Conservation (phyloP, 2,113 vertebrate genomes). For the Cercocebus atys region DNA sequence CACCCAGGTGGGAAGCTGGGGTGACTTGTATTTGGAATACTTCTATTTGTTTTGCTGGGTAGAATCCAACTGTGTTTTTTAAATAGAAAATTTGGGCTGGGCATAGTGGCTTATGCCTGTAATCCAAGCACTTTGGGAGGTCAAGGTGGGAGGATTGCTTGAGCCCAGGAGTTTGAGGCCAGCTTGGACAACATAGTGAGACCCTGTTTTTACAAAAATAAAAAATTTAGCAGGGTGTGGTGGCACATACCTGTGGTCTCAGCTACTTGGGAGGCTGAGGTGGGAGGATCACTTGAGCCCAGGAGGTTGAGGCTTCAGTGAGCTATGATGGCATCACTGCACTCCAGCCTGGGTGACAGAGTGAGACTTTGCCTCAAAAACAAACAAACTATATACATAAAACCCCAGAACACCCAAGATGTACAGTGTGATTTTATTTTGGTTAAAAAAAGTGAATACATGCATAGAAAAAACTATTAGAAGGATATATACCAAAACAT, state of each 20-base stretch:
- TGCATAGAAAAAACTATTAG: neutral
- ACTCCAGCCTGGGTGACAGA: neutral
- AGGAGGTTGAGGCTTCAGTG: neutral
- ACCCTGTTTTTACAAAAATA: neutral
- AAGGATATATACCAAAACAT: neutral
- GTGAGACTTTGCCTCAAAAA: neutral
- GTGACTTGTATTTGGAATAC: neutral
- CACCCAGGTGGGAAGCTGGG: fast-evolving
- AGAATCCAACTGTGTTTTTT: neutral
- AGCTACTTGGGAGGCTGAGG: neutral
- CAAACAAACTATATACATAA: too few relatives aligned
- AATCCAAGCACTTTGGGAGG: neutral
- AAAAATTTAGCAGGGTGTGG: neutral
- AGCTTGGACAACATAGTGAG: neutral
- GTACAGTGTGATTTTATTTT: neutral
- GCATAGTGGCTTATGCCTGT: neutral
- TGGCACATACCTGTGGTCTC: neutral
- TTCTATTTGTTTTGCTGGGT: neutral
- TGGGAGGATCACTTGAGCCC: neutral
- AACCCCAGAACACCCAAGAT: neutral
- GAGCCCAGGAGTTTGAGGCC: neutral
- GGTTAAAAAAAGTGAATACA: neutral
- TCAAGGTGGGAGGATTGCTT: neutral
- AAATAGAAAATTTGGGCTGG: neutral
- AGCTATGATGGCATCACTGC: neutral